phyloP scores from a whole-genome alignment of 2,113 vertebrate species.

The Solea solea region DNA sequence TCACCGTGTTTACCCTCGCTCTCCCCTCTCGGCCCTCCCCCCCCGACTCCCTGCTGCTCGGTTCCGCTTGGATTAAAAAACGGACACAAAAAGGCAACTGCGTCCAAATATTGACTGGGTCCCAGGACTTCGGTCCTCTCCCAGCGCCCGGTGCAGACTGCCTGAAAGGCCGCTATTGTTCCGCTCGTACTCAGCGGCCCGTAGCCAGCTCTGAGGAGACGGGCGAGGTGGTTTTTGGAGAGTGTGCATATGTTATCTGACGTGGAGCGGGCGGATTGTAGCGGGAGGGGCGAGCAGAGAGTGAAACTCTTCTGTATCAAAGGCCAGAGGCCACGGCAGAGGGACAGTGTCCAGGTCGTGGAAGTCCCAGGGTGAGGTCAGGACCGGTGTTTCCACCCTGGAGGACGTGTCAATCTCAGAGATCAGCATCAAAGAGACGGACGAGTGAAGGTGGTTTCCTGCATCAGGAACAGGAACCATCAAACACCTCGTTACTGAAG shows the following conservation, averaged over 20 bases:
- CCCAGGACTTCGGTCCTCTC: slow-evolving; percentile 65
- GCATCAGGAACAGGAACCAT: slow-evolving; percentile 37
- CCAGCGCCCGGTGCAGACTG: slow-evolving; percentile 44
- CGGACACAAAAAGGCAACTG: slow-evolving; percentile 67
- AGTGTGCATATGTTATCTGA: slow-evolving; percentile 48
- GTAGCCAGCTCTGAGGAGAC: slow-evolving; percentile 59
- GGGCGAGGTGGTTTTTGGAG: slow-evolving; percentile 36
- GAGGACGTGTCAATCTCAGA: slow-evolving; percentile 61
- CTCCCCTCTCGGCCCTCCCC: slow-evolving; percentile 60
- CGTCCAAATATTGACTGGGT: slow-evolving; percentile 82
- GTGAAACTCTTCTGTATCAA: slow-evolving; percentile 43
- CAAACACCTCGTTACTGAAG: slow-evolving; percentile 56
- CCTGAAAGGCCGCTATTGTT: slow-evolving; percentile 80
- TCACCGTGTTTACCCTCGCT: slow-evolving; percentile 75
- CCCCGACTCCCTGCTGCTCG: slow-evolving; percentile 66
- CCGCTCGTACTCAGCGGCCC: slow-evolving; percentile 58
- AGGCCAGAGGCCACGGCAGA: slow-evolving; percentile 57
- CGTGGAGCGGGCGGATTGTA: slow-evolving; percentile 49
- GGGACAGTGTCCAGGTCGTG: slow-evolving; percentile 26
- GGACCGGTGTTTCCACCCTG: slow-evolving; percentile 35
- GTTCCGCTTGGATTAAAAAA: slow-evolving; percentile 76
- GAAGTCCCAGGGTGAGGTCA: slow-evolving; percentile 55
- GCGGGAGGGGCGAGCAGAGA: slow-evolving; percentile 33
- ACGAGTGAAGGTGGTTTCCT: slow-evolving; percentile 58
- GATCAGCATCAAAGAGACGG: slow-evolving; percentile 46